Conservation (phyloP, 2,888 invertebrate species). For the Drosophila demipolita region DNA sequence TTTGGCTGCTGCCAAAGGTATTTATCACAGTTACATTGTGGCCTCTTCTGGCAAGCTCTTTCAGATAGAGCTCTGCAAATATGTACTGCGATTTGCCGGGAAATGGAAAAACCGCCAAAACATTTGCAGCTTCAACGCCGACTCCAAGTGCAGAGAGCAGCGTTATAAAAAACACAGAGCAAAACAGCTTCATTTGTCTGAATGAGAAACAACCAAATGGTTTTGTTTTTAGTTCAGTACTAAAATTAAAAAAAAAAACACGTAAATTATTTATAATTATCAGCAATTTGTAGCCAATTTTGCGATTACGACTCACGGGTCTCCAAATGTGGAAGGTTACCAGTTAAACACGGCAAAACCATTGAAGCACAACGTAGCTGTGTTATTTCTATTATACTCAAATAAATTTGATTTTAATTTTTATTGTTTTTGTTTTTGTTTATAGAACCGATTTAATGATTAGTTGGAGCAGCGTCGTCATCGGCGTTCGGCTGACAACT, state of each 20-base stretch:
- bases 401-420: not conserved
- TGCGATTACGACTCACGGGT: constrained; percentile 1
- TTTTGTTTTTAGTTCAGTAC: constrained; percentile 29
- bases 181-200: constrained; percentile 32
- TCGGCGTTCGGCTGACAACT: constrained; percentile 24
- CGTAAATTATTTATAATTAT: constrained; percentile 43
- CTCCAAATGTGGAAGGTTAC: constrained; percentile 1
- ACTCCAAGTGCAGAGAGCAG: constrained; percentile 14
- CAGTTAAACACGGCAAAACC: constrained; percentile 11
- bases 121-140: constrained; percentile 50
- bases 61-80: constrained; percentile 78
- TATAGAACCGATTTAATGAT: constrained; percentile 15
- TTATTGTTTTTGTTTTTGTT: constrained; percentile 14
- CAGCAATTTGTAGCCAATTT: constrained; percentile 1
- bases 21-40: constrained; percentile 84
- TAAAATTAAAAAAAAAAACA: constrained; percentile 35
- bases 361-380: constrained; percentile 42
- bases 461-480: constrained; percentile 17
- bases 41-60: constrained; percentile 78
- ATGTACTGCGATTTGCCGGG: constrained; percentile 81
- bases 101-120: constrained; percentile 75
- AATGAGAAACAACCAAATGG: constrained; percentile 9
- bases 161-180: not conserved
- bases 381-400: not conserved
- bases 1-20: constrained; percentile 71